Percentiles rank a stretch among this genome's conserved stretches.
phyloP scores from a whole-genome alignment of 1,140 invertebrate species.

The Leptinotarsa undecemlineata region DNA sequence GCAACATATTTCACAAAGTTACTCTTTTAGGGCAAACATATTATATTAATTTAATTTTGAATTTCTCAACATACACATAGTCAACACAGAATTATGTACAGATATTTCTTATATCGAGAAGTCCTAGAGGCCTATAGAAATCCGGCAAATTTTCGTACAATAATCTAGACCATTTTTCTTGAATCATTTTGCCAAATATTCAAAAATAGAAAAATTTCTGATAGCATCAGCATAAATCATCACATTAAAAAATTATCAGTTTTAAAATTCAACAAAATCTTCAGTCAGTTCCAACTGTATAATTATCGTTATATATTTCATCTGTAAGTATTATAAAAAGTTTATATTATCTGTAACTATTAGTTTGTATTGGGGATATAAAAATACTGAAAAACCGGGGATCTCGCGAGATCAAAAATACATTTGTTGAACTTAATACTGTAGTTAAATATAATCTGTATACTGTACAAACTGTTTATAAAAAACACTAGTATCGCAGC shows the following conservation, averaged over 20 bases:
- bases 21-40: constrained; percentile 8
- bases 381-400: constrained; percentile 46
- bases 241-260: constrained; percentile 13
- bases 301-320: constrained; percentile 36
- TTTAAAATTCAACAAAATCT: constrained; percentile 26
- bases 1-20: constrained; percentile 12
- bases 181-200: constrained; percentile 47
- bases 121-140: constrained; percentile 32
- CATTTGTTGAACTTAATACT: constrained; percentile 44
- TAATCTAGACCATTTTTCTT: constrained; percentile 43
- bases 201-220: constrained; percentile 16
- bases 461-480: constrained; percentile 48
- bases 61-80: constrained; percentile 41
- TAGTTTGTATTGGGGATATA: constrained; percentile 37
- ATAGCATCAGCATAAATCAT: constrained; percentile 16
- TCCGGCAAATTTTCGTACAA: constrained; percentile 32
- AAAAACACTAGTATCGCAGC: constrained; percentile 54
- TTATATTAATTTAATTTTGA: not conserved
- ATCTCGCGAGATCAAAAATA: constrained; percentile 37
- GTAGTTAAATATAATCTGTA: constrained; percentile 45
- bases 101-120: constrained; percentile 27
- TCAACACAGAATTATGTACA: constrained; percentile 46
- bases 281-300: constrained; percentile 46
- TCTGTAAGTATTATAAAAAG: constrained; percentile 39
- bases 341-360: constrained; percentile 36